A percentile compares a stretch with the other conserved stretches of the same genome.
Evolutionary conservation across 2,797 vertebrate genomes (phyloP).

Genomic region (Hydrocynus forskahlii): DNA sequence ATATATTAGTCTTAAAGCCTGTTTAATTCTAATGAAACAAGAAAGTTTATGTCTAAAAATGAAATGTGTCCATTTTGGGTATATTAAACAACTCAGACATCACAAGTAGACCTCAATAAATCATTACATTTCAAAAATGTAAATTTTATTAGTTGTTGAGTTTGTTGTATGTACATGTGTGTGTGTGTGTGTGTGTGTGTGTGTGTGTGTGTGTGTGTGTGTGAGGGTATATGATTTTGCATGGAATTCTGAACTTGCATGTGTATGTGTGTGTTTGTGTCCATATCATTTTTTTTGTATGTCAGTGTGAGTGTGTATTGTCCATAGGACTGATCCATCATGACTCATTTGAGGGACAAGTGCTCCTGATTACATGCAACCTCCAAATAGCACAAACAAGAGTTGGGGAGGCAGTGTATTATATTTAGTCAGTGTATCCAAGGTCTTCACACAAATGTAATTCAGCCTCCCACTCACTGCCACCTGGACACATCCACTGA

Average conservation of each 20-base stretch:
- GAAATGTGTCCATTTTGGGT: too few species aligned
- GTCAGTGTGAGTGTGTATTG: background rate
- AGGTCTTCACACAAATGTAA: slow-evolving; percentile 79
- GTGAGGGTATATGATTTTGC: too few species aligned
- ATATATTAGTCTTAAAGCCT: too few species aligned
- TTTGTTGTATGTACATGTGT: background rate
- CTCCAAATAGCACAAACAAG: slow-evolving; percentile 73
- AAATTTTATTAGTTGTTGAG: too few species aligned
- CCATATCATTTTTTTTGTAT: background rate
- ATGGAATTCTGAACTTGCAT: background rate
- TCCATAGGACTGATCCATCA: slow-evolving; percentile 57
- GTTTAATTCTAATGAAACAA: too few species aligned
- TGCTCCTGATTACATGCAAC: slow-evolving; percentile 73
- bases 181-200: slow-evolving; percentile 5
- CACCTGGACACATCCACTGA: slow-evolving; percentile 71
- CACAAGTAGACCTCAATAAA: too few species aligned
- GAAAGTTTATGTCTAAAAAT: too few species aligned
- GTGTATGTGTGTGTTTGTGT: background rate
- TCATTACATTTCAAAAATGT: too few species aligned
- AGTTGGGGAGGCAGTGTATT: slow-evolving; percentile 63
- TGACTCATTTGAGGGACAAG: slow-evolving; percentile 70
- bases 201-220: background rate
- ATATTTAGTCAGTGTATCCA: slow-evolving; percentile 61
- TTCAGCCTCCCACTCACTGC: slow-evolving; percentile 77
- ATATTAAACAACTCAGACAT: too few species aligned